Evolutionary conservation across 2,113 vertebrate species (phyloP).

Genomic region (Jaculus jaculus): DNA sequence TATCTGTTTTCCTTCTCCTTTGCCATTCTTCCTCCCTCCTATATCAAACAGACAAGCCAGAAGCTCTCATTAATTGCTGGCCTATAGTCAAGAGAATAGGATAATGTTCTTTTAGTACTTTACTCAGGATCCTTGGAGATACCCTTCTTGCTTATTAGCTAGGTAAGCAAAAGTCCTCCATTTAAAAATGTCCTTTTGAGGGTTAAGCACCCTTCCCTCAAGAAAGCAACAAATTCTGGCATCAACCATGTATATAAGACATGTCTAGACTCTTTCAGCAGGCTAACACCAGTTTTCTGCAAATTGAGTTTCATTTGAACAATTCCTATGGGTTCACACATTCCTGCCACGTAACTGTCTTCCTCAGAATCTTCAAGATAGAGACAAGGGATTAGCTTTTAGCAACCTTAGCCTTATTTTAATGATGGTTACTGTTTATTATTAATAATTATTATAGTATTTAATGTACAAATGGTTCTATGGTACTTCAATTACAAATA

Average conservation of each 20-base stretch:
- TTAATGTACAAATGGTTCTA: not conserved
- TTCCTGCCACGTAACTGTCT: not conserved
- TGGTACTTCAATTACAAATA: slow-evolving; percentile 43
- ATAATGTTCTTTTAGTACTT: slow-evolving; percentile 21
- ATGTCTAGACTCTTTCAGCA: slow-evolving; percentile 8
- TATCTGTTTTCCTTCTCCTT: not conserved
- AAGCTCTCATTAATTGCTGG: not conserved
- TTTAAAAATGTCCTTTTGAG: slow-evolving; percentile 12
- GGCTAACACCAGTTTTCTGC: not conserved
- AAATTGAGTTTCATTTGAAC: not conserved
- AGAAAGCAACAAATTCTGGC: slow-evolving; percentile 34
- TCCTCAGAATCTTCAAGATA: not conserved
- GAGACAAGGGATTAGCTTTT: slow-evolving; percentile 36
- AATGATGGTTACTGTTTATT: not conserved
- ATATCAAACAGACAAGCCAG: not conserved
- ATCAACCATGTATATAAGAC: slow-evolving; percentile 21
- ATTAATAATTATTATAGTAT: slow-evolving; percentile 15
- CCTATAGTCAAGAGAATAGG: not conserved
- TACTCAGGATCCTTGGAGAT: not conserved
- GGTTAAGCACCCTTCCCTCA: slow-evolving; percentile 10
- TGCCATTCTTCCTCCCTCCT: not conserved
- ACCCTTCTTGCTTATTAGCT: slow-evolving; percentile 21
- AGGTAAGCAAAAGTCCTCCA: not conserved
- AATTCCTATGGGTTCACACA: not conserved
- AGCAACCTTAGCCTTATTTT: not conserved